Evolutionary conservation across 2,888 invertebrate species (phyloP).

Genomic region (Amphipyra tragopoginis): DNA sequence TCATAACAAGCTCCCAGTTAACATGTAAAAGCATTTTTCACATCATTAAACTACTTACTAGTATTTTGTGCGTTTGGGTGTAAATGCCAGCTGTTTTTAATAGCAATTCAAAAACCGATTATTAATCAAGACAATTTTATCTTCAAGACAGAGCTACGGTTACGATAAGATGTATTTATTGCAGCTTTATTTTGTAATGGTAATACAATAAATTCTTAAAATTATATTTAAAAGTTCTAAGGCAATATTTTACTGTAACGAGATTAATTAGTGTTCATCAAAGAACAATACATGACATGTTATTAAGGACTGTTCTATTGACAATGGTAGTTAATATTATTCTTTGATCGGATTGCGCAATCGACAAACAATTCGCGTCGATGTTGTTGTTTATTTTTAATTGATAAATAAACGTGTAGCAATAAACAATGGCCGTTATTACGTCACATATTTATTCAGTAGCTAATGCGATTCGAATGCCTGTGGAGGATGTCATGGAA

Average conservation of each 20-base stretch:
- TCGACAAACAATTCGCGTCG: constrained; percentile 3
- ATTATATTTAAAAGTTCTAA: not conserved
- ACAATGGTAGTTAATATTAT: not conserved
- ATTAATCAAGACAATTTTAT: not conserved
- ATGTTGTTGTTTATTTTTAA: constrained; percentile 43
- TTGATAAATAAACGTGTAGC: constrained; percentile 26
- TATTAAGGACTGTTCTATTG: not conserved
- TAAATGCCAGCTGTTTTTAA: not conserved
- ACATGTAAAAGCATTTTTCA: not conserved
- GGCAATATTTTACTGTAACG: not conserved
- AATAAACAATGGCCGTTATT: constrained; percentile 35
- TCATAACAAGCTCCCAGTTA: not conserved
- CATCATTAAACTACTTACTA: not conserved
- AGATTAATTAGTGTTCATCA: not conserved
- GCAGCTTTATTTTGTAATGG: not conserved
- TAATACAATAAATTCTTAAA: not conserved
- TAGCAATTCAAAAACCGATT: constrained; percentile 4
- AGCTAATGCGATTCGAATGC: constrained; percentile 13
- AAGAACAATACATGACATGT: constrained; percentile 3
- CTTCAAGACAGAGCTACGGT: not conserved
- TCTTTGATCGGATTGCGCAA: constrained; percentile 2
- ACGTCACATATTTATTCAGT: constrained; percentile 19
- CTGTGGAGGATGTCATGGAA: not conserved
- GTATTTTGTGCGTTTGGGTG: not conserved
- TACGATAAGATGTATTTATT: not conserved